Percentiles rank a stretch among this genome's conserved stretches.
These are phyloP conservation scores for Oxycera nigricornis DNA, from an alignment of 2,888 invertebrate genomes.

Conservation along the genomic window DNA sequence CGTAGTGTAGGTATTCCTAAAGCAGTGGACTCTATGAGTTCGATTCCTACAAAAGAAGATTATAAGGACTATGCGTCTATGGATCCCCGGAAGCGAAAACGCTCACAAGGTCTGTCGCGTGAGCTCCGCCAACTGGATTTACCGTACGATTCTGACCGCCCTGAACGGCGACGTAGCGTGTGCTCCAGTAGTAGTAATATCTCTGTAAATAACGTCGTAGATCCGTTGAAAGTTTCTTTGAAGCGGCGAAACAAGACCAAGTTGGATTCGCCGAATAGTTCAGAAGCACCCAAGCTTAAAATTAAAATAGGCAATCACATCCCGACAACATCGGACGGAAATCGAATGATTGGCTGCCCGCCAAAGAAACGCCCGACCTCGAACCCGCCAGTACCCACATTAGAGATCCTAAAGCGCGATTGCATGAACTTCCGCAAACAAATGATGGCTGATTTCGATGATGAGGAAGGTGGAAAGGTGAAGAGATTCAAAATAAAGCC, in stretches of 20 bases:
- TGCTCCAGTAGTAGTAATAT: slow-evolving; percentile 61
- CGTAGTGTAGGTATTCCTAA: slow-evolving; percentile 71
- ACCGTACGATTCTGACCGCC: slow-evolving; percentile 64
- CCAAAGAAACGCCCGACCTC: slow-evolving; percentile 80
- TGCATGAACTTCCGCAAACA: slow-evolving; percentile 86
- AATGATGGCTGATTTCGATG: slow-evolving; percentile 85
- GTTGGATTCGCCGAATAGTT: slow-evolving; percentile 46
- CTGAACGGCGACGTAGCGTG: slow-evolving; percentile 64
- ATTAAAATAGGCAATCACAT: slow-evolving; percentile 75
- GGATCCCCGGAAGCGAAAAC: slow-evolving; percentile 74
- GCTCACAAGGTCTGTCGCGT: slow-evolving; percentile 64
- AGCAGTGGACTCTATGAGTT: slow-evolving; percentile 87
- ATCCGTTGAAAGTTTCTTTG: slow-evolving; percentile 55
- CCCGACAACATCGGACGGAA: slow-evolving; percentile 50
- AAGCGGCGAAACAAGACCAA: slow-evolving; percentile 60
- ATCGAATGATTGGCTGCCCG: slow-evolving; percentile 68
- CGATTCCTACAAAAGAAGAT: slow-evolving; percentile 85
- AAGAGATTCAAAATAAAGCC: slow-evolving; percentile 57
- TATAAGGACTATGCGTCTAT: slow-evolving; percentile 73
- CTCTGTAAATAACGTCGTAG: slow-evolving; percentile 57
- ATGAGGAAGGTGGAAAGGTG: slow-evolving; percentile 63
- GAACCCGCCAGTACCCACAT: slow-evolving; percentile 70
- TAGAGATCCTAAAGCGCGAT: slow-evolving; percentile 82
- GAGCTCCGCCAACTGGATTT: slow-evolving; percentile 72
- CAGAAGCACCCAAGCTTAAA: slow-evolving; percentile 70